Evolutionary conservation across 2,888 invertebrate species (phyloP), one percentile per base, ranked within the genome.

Genomic region (Polydesmus complanatus): DNA sequence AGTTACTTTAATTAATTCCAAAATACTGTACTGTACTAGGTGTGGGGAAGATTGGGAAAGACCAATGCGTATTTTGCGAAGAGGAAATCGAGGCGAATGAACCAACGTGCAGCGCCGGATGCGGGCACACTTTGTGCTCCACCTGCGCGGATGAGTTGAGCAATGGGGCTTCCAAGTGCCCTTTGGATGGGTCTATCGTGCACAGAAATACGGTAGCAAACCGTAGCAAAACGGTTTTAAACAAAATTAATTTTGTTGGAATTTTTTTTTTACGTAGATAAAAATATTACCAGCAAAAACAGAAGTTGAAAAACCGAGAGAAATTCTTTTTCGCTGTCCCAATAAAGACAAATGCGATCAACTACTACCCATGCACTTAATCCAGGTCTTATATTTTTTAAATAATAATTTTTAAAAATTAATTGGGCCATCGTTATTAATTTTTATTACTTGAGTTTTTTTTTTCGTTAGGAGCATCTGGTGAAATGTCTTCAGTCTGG

Each of bases 61-160:
- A n/a, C n/a, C n/a, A n/a, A n/a, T 54, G 54, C 27, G 54, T 54
- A 2, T 54, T 54, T 54, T 54, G 54, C 27, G 54, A 54, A 8
- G 37, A 37, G 37, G 5, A 5, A 8, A 37, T 37, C 14, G 37
- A 14, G 8, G 37, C 37, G 5, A n/a, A n/a, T n/a, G n/a, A n/a
- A n/a, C 14, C 37, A 37, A 37, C 37, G 5, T 37, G 37, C 14
- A 37, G 5, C 8, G 18, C 27, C 27, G n/a, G n/a, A 14, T 54
- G 54, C 18, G 54, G 54, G 21, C 54, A 54, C 27, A 21, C 27
- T 25, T 1, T 54, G 1, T 54, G 54, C 18, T 21, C 26, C 8
- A 25, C 21, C 27, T 54, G 54, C 27, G 11, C 27, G 18, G 54
- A 54, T n/a, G 54, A 54, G 27, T 21, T 21, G 26, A 54, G 27